A percentile compares a stretch with the other conserved stretches of the same genome.
Evolutionary conservation across 2,797 vertebrate genomes (phyloP).

Genomic region (Phrynocephalus vlangalii): DNA sequence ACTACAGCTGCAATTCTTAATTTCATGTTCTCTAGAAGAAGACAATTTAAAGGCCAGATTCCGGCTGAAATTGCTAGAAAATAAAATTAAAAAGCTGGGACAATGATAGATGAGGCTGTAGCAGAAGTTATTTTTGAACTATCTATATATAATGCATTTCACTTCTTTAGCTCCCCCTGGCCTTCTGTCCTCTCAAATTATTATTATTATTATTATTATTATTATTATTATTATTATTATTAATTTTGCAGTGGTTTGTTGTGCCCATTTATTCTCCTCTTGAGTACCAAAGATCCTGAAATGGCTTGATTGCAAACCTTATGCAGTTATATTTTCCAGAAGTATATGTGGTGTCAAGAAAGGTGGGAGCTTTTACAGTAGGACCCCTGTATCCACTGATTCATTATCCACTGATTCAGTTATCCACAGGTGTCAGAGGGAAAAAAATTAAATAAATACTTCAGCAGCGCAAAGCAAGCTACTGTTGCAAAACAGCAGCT

Average conservation of each 20-base stretch:
- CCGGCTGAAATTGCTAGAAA: slow-evolving; percentile 69
- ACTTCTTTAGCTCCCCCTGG: slow-evolving; percentile 50
- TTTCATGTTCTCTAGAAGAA: slow-evolving; percentile 69
- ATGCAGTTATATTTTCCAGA: slow-evolving; percentile 62
- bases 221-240: too few species aligned
- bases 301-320: slow-evolving; percentile 70
- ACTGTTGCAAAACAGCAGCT: too few species aligned
- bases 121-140: slow-evolving; percentile 44
- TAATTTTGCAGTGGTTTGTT: slow-evolving; percentile 60
- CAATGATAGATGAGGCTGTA: slow-evolving; percentile 58
- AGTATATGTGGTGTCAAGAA: slow-evolving; percentile 44
- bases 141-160: slow-evolving; percentile 54
- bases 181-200: slow-evolving; percentile 53
- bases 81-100: slow-evolving; percentile 59
- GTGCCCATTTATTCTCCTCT: slow-evolving; percentile 74
- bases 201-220: too few species aligned
- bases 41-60: slow-evolving; percentile 72
- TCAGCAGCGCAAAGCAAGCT: too few species aligned
- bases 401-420: too few species aligned
- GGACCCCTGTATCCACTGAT: too few species aligned
- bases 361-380: neutral
- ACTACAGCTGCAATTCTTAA: slow-evolving; percentile 59
- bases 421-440: too few species aligned
- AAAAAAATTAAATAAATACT: too few species aligned
- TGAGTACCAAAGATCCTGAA: slow-evolving; percentile 83